Conservation (phyloP, 2,797 vertebrate genomes). For the Limnodromus scolopaceus region DNA sequence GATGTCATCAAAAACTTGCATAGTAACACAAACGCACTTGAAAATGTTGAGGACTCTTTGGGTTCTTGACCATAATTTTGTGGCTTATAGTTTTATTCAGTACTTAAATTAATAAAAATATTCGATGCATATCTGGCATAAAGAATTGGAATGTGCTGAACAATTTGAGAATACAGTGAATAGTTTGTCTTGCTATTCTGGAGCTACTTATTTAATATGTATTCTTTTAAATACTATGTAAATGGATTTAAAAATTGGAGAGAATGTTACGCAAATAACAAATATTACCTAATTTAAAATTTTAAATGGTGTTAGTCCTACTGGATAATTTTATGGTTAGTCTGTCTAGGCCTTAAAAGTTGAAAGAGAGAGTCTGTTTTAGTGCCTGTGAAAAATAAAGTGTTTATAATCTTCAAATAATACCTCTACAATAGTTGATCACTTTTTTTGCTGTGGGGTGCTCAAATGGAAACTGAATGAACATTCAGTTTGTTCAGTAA, state of each 20-base stretch:
- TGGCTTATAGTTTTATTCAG: neutral
- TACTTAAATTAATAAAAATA: neutral
- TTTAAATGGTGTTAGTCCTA: neutral
- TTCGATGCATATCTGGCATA: fast-evolving
- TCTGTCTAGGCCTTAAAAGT: neutral
- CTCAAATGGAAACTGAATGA: neutral
- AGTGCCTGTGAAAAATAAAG: neutral
- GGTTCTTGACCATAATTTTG: neutral
- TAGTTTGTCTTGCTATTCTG: neutral
- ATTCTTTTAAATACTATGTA: neutral
- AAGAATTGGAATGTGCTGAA: neutral
- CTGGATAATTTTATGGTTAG: neutral
- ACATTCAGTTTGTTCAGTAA: neutral
- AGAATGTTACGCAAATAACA: neutral
- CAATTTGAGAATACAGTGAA: neutral
- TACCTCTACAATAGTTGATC: neutral
- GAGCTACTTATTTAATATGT: neutral
- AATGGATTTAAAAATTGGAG: neutral
- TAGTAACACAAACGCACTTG: fast-evolving
- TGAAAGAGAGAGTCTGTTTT: neutral
- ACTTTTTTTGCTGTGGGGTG: neutral
- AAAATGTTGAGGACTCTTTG: neutral
- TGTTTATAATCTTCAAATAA: neutral
- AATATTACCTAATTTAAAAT: neutral
- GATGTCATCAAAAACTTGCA: neutral